These are phyloP conservation scores for Dasyprocta punctata DNA, from an alignment of 2,113 vertebrate genomes.

Conservation along the genomic window DNA sequence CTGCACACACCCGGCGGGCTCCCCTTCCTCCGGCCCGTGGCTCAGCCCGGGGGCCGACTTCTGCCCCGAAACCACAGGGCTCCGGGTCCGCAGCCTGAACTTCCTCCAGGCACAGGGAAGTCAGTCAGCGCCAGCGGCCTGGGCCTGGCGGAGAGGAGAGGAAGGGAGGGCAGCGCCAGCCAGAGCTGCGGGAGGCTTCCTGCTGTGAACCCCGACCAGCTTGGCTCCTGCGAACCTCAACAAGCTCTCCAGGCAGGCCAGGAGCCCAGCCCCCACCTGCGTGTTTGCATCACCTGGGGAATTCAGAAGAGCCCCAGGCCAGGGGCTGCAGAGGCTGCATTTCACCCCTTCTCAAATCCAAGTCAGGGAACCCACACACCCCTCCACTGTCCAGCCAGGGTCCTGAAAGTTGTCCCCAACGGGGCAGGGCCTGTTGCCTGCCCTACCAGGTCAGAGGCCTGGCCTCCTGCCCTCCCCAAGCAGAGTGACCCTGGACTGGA, in stretches of 20 bases:
- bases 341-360: neutral
- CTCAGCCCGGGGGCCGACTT: neutral
- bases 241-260: neutral
- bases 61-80: conserved; percentile 33
- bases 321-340: neutral
- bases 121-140: neutral
- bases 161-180: neutral
- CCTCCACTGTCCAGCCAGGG: neutral
- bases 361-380: neutral
- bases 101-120: conserved; percentile 57
- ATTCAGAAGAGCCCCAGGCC: neutral
- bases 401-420: neutral
- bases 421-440: neutral
- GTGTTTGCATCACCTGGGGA: neutral
- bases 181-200: neutral
- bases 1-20: too few relatives aligned
- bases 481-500: neutral
- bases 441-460: too few relatives aligned
- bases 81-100: conserved; percentile 4
- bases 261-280: too few relatives aligned
- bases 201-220: too few relatives aligned
- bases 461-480: neutral
- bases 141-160: neutral
- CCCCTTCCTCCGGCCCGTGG: accelerated
- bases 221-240: accelerated